Base-by-base conservation (phyloP, 1,140 invertebrate genomes). In the Acromyrmex charruanus region DNA sequence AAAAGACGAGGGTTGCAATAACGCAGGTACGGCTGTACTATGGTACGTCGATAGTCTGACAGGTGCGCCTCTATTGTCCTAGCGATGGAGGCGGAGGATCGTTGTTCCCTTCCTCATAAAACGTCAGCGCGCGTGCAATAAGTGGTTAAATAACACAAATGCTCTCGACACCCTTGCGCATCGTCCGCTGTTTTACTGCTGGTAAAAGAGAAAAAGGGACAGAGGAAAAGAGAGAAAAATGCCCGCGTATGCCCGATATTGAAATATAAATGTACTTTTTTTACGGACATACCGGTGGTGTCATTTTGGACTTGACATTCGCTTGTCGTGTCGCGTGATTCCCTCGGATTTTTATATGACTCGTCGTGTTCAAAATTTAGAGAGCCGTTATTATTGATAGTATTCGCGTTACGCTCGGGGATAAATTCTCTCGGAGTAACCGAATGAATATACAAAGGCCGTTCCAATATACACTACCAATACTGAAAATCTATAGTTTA, bases 191-290 rank as follows among this genome's bases (percentile, higher is more conserved):
- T 75, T 84, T 75, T 18, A 75, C 16, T 35, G 35, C 77, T 66
- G 69, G 16, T 39, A 44, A 61, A 51, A 65, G 44, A 86, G 49
- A 75, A 35, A 81, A 66, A 28, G 14, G 21, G 35, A 51, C 35
- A 44, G 44, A 25, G 55, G 63, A 51, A 65, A 75, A 66, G 66
- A 72, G 58, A 81, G 82, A 79, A 53, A 71, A 71, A 74, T 55
- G 6, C 9, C 14, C n/a, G 49, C 18, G 18, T 44, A 66, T 3
- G 18, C 31, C 72, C 25, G 72, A 81, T 71, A 81, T 81, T 71
- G 79, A 81, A 81, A 81, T 71, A 81, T 58, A 81, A 81, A 81
- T 59, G 65, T 35, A 25, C 35, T 49, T 71, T 81, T 68, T 81
- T 58, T 68, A 68, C 55, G 77, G 25, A 9, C 51, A 39, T 4